phyloP scores from a whole-genome alignment of 1,140 invertebrate genomes.

The Frieseomelitta varia region DNA sequence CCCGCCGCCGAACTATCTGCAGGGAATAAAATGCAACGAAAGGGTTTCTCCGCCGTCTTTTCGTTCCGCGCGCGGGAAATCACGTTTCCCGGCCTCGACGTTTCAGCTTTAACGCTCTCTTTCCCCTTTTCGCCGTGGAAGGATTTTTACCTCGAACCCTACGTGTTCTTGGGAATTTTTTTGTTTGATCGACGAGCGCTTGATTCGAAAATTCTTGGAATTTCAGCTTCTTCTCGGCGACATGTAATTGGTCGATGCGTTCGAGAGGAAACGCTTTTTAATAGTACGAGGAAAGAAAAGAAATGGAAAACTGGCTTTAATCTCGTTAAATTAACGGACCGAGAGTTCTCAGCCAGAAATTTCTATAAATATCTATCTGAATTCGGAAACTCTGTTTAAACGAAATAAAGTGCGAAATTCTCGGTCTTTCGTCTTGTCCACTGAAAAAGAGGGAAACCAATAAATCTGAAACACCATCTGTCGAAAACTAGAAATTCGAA shows the following conservation, averaged over 20 bases:
- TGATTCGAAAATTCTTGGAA: not conserved
- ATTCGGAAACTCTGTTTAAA: no score
- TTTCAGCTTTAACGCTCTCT: not conserved
- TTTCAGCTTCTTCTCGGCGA: not conserved
- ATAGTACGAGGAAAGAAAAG: no score
- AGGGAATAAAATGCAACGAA: constrained; percentile 46
- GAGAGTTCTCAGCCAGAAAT: not conserved
- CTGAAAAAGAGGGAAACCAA: no score
- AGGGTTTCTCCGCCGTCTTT: constrained; percentile 40
- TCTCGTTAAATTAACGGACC: not conserved
- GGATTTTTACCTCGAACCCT: not conserved
- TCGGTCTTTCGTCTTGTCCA: no score
- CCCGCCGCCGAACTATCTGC: constrained; percentile 39
- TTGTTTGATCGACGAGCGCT: not conserved
- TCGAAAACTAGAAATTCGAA: no score
- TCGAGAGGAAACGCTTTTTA: no score
- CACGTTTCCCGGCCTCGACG: not conserved
- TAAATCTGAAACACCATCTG: no score
- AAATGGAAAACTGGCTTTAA: not conserved
- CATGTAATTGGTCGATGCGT: not conserved
- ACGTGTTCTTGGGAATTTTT: not conserved
- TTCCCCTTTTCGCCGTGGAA: not conserved
- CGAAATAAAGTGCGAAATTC: no score
- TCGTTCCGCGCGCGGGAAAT: constrained; percentile 31
- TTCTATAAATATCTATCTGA: no score